These are phyloP conservation scores for Listronotus oregonensis DNA, from an alignment of 1,140 invertebrate genomes.

Conservation along the genomic window DNA sequence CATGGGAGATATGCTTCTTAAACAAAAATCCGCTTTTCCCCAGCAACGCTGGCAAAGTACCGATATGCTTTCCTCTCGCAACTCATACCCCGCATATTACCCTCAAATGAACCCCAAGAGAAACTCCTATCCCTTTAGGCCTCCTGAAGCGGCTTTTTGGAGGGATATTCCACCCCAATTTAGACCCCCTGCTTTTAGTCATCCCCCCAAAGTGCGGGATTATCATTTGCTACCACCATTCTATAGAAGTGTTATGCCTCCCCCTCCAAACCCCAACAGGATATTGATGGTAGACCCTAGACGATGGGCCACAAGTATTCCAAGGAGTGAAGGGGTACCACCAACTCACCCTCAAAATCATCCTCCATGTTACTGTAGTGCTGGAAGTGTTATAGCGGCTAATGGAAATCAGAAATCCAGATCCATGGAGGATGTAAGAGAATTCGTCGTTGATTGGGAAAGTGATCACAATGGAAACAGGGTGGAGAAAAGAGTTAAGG, in stretches of 20 bases:
- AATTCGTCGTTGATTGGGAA: slow-evolving; percentile 69
- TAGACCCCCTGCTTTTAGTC: slow-evolving; percentile 60
- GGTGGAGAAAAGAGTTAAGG: slow-evolving; percentile 57
- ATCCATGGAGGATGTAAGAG: slow-evolving; percentile 71
- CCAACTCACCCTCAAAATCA: not conserved
- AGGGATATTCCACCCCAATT: slow-evolving; percentile 57
- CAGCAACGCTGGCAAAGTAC: slow-evolving; percentile 56
- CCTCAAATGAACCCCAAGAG: slow-evolving; percentile 23
- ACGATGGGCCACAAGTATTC: slow-evolving; percentile 33
- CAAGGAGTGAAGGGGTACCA: slow-evolving; percentile 31
- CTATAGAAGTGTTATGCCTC: slow-evolving; percentile 66
- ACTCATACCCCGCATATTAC: slow-evolving; percentile 6
- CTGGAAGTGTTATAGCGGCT: slow-evolving; percentile 33
- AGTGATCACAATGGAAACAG: slow-evolving; percentile 65
- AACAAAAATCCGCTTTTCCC: slow-evolving; percentile 46
- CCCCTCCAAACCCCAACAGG: slow-evolving; percentile 59
- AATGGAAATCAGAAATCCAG: slow-evolving; percentile 55
- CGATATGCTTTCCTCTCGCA: slow-evolving; percentile 51
- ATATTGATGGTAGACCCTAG: slow-evolving; percentile 58
- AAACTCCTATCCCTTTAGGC: slow-evolving; percentile 64
- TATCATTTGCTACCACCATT: slow-evolving; percentile 72
- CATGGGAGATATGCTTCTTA: slow-evolving; percentile 46
- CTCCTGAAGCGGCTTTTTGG: slow-evolving; percentile 59
- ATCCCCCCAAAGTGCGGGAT: slow-evolving; percentile 60
- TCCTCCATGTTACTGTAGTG: slow-evolving; percentile 54